A percentile compares a stretch with the other conserved stretches of the same genome.
Evolutionary conservation across 2,888 invertebrate species (phyloP).

Genomic region (Nezara viridula): DNA sequence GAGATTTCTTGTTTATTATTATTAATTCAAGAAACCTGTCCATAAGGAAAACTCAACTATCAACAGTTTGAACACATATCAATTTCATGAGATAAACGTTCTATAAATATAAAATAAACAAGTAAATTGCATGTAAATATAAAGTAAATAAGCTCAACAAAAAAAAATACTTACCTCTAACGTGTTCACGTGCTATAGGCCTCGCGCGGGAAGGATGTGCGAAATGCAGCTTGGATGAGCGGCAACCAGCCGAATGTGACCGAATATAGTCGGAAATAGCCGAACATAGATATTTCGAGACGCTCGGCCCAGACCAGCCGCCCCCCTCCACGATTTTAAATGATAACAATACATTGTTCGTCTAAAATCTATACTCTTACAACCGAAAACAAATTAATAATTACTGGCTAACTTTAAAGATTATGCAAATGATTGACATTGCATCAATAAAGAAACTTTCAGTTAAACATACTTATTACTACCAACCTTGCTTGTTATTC

Average conservation of each 20-base stretch:
- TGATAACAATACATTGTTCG: neutral
- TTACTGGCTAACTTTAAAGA: no score
- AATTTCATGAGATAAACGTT: neutral
- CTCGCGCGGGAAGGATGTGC: constrained; percentile 36
- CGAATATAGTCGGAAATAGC: neutral
- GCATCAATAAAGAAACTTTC: no score
- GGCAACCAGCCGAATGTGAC: neutral
- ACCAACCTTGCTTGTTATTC: no score
- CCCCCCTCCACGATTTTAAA: neutral
- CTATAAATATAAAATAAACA: neutral
- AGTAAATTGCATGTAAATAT: neutral
- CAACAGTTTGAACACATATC: neutral
- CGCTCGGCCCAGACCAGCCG: neutral
- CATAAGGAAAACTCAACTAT: no score
- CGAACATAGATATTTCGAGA: constrained; percentile 37
- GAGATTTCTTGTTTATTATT: no score
- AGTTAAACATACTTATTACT: no score
- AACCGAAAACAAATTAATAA: no score
- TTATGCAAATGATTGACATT: no score
- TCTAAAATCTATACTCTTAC: neutral
- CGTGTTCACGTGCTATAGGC: neutral
- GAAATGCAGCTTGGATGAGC: constrained; percentile 28
- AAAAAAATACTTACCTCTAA: neutral
- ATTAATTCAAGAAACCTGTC: no score
- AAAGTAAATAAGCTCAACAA: neutral